Evolutionary conservation across 2,797 vertebrate genomes (phyloP).

Genomic region (Sebastes vulpes): DNA sequence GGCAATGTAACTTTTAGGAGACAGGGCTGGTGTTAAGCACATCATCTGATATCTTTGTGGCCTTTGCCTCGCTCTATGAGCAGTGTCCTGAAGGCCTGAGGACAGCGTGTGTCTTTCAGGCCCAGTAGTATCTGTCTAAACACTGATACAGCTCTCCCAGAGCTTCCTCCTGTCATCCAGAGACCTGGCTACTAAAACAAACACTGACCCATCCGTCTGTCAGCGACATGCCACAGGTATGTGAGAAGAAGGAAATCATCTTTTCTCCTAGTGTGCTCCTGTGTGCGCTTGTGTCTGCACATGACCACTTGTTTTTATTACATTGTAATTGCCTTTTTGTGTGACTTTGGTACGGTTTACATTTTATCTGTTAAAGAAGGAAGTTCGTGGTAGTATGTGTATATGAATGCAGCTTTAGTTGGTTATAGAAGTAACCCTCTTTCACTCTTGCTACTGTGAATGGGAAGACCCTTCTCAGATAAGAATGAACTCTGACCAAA

Average conservation of each 20-base stretch:
- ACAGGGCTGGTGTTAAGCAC: not conserved
- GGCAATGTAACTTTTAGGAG: too few species aligned
- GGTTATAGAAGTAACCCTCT: not conserved
- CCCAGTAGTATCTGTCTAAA: slow-evolving; percentile 81
- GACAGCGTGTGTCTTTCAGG: slow-evolving; percentile 50
- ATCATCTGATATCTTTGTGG: not conserved
- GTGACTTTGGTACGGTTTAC: not conserved
- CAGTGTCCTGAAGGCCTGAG: slow-evolving; percentile 31
- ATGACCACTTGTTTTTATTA: not conserved
- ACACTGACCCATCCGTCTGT: slow-evolving; percentile 76
- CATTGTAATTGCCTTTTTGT: not conserved
- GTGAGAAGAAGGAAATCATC: slow-evolving; percentile 71
- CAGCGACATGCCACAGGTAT: slow-evolving; percentile 65
- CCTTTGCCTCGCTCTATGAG: slow-evolving; percentile 16
- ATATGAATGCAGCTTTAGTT: not conserved
- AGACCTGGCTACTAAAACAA: slow-evolving; percentile 79
- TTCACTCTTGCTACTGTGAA: slow-evolving; percentile 37
- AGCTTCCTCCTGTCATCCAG: slow-evolving; percentile 76
- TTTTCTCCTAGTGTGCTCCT: slow-evolving; percentile 5
- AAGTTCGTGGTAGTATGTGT: not conserved
- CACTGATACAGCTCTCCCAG: slow-evolving; percentile 80
- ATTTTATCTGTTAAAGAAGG: not conserved
- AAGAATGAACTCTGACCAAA: slow-evolving; percentile 69
- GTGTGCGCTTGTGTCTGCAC: not conserved
- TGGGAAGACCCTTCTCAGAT: slow-evolving; percentile 51